A percentile compares a stretch with the other conserved stretches of the same genome.
phyloP scores from a whole-genome alignment of 2,113 vertebrate species.

The Agapornis roseicollis region DNA sequence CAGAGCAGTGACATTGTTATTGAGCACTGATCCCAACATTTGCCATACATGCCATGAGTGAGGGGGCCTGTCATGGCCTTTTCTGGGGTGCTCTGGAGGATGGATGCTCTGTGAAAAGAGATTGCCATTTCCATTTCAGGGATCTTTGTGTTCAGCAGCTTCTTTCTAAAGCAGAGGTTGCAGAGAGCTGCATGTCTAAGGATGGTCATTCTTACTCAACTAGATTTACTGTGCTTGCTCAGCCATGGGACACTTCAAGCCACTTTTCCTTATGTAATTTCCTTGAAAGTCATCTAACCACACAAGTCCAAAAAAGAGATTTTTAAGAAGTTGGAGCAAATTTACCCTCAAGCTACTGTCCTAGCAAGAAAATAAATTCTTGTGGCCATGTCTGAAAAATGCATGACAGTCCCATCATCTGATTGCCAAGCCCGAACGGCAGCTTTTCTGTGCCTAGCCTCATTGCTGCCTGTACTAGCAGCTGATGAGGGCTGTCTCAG shows the following conservation, averaged over 20 bases:
- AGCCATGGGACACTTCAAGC: not conserved
- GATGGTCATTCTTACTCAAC: not conserved
- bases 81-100: not conserved
- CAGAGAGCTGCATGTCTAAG: fast-evolving
- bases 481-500: not conserved
- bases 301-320: not conserved
- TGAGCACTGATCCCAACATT: not conserved
- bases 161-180: not conserved
- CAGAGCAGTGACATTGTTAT: not conserved
- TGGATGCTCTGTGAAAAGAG: not conserved
- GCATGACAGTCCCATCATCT: not conserved
- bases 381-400: not conserved
- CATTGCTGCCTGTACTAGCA: not conserved
- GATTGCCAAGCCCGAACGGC: not conserved
- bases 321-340: not conserved
- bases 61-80: fast-evolving
- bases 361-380: constrained; percentile 41
- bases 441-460: not conserved
- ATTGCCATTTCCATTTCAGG: not conserved
- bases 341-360: not conserved
- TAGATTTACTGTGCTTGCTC: not conserved
- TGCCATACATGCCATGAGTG: fast-evolving
- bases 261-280: not conserved
- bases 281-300: not conserved
- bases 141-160: not conserved